phyloP scores from a whole-genome alignment of 2,113 vertebrate species.

The Callithrix jacchus region DNA sequence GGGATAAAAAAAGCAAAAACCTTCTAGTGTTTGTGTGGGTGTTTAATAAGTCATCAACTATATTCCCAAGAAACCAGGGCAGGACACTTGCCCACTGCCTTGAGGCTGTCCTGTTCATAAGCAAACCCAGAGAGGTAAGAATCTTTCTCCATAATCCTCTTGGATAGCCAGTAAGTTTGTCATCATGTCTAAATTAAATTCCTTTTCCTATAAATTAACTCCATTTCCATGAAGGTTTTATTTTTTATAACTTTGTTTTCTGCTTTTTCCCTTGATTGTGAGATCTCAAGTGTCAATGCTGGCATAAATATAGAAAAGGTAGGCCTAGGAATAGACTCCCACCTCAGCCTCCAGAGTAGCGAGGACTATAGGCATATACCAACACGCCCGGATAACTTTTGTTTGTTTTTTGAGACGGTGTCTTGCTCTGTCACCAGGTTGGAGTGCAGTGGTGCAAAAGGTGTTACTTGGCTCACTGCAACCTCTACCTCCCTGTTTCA shows the following conservation, averaged over 20 bases:
- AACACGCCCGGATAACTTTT: too few species aligned
- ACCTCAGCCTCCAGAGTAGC: too few species aligned
- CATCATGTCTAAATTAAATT: conserved; percentile 47
- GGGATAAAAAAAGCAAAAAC: neutral
- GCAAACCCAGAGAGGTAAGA: neutral
- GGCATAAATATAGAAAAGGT: neutral
- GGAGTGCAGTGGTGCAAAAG: too few species aligned
- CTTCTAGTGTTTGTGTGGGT: neutral
- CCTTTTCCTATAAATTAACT: conserved; percentile 1
- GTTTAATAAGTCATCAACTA: conserved; percentile 19
- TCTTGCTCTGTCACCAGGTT: too few species aligned
- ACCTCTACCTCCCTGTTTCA: too few species aligned
- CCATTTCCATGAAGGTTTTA: neutral
- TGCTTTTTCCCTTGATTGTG: neutral
- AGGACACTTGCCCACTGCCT: neutral
- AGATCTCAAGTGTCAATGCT: neutral
- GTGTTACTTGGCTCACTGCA: too few species aligned
- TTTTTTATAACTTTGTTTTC: neutral
- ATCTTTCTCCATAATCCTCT: neutral
- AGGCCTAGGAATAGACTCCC: neutral
- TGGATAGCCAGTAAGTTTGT: neutral
- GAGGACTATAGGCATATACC: too few species aligned
- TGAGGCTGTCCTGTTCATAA: neutral
- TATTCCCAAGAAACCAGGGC: neutral
- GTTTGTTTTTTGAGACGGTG: too few species aligned